A percentile compares a stretch with the other conserved stretches of the same genome.
Conservation (phyloP, 1,140 invertebrate species). For the Nixonia krombeini region DNA sequence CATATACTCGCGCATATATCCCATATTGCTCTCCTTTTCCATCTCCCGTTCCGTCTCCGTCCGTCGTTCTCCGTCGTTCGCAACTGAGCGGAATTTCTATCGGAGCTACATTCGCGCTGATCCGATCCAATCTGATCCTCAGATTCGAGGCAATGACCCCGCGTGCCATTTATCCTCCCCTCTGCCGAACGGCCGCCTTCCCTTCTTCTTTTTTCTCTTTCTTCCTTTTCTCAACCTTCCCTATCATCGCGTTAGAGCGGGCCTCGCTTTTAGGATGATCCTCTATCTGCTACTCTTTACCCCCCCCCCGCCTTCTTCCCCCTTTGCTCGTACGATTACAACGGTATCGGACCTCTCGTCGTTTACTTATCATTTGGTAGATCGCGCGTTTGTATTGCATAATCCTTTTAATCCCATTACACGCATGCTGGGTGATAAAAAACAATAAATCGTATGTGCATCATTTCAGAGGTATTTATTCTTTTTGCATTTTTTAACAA, state of each 20-base stretch:
- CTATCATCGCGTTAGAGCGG: background rate
- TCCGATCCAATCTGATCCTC: conserved; percentile 62
- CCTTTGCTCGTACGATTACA: too few species aligned
- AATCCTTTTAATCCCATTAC: too few species aligned
- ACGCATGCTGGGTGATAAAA: too few species aligned
- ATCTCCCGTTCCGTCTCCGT: conserved; percentile 6
- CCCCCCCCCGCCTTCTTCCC: too few species aligned
- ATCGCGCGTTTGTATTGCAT: too few species aligned
- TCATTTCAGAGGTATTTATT: too few species aligned
- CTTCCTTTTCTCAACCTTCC: conserved; percentile 9
- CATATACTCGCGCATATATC: conserved; percentile 2
- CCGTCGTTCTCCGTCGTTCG: too few species aligned
- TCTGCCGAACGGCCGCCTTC: conserved; percentile 15
- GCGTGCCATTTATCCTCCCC: conserved; percentile 66
- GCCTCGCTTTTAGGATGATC: too few species aligned
- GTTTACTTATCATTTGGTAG: too few species aligned
- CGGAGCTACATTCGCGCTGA: conserved; percentile 47
- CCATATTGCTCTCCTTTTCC: conserved; percentile 1
- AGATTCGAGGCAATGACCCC: conserved; percentile 70
- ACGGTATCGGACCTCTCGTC: too few species aligned
- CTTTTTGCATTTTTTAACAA: too few species aligned
- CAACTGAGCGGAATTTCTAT: conserved; percentile 29
- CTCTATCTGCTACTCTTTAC: background rate
- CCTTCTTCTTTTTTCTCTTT: conserved; percentile 19
- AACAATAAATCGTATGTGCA: too few species aligned